These are phyloP conservation scores for Callaeas wilsoni DNA, from an alignment of 2,113 vertebrate genomes.

Conservation along the genomic window DNA sequence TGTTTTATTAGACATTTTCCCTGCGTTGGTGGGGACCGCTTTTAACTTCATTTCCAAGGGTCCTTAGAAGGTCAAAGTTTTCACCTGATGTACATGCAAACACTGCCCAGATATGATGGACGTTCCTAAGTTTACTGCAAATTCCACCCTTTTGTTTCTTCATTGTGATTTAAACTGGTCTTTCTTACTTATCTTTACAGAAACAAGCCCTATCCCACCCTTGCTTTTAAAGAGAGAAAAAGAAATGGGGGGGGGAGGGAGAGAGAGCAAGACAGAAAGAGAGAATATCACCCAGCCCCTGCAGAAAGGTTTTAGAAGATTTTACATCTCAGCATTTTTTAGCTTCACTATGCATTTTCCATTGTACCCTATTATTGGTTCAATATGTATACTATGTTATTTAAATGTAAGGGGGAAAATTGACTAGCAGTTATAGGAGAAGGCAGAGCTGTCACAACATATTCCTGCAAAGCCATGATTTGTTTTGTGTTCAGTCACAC, in stretches of 20 bases:
- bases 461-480: conserved; percentile 53
- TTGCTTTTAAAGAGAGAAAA: neutral
- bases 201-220: neutral
- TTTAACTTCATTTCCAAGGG: neutral
- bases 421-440: conserved; percentile 45
- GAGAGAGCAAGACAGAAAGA: neutral
- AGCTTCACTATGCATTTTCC: neutral
- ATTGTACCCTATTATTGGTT: conserved; percentile 16
- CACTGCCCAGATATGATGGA: neutral
- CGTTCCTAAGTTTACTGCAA: neutral
- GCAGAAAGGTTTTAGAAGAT: neutral
- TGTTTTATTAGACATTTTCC: neutral
- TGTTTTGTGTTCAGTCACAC: conserved; percentile 64
- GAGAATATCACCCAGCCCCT: neutral
- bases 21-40: rapidly evolving
- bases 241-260: rapidly evolving
- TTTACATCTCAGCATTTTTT: conserved; percentile 23
- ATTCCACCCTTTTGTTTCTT: neutral
- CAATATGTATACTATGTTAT: conserved; percentile 34
- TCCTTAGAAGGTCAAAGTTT: neutral
- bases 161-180: neutral
- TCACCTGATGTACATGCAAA: neutral
- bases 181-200: neutral
- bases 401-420: conserved; percentile 25
- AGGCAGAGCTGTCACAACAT: conserved; percentile 61